These are phyloP conservation scores for Drosophila ananassae DNA, from an alignment of 1,140 invertebrate species.

Conservation along the genomic window DNA sequence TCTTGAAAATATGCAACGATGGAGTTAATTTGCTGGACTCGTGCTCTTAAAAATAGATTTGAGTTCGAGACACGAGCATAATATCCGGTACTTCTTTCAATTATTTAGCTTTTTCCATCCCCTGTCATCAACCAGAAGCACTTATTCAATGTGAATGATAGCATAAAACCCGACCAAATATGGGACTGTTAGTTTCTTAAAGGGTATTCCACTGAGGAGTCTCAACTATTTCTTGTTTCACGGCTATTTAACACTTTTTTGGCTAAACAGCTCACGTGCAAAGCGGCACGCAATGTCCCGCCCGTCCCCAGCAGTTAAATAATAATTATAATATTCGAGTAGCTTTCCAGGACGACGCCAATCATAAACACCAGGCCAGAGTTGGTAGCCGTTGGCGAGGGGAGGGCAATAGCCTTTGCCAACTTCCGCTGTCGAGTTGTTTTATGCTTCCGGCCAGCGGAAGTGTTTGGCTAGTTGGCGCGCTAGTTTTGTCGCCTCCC, in stretches of 20 bases:
- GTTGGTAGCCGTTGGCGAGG: background rate
- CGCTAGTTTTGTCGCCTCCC: slow-evolving; percentile 78
- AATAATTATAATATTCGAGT: slow-evolving; percentile 73
- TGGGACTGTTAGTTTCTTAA: background rate
- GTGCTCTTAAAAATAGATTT: too few species aligned
- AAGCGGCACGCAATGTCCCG: slow-evolving; percentile 43
- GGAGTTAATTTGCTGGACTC: background rate
- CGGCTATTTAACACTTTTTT: slow-evolving; percentile 77
- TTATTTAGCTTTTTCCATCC: too few species aligned
- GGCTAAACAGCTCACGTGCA: slow-evolving; percentile 80
- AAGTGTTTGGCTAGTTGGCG: slow-evolving; percentile 82
- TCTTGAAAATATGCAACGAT: background rate
- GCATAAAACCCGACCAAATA: background rate
- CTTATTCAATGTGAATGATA: too few species aligned
- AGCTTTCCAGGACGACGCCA: slow-evolving; percentile 41
- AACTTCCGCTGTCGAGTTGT: slow-evolving; percentile 81
- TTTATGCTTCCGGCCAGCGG: slow-evolving; percentile 80
- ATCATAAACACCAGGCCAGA: slow-evolving; percentile 55
- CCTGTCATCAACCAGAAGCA: too few species aligned
- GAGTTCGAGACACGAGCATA: too few species aligned
- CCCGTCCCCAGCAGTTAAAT: slow-evolving; percentile 52
- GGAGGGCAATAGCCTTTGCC: slow-evolving; percentile 40
- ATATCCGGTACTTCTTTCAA: too few species aligned
- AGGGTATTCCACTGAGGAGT: slow-evolving; percentile 15
- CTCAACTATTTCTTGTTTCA: slow-evolving; percentile 43